phyloP scores from a whole-genome alignment of 2,113 vertebrate species.

The Leucoraja erinaceus region DNA sequence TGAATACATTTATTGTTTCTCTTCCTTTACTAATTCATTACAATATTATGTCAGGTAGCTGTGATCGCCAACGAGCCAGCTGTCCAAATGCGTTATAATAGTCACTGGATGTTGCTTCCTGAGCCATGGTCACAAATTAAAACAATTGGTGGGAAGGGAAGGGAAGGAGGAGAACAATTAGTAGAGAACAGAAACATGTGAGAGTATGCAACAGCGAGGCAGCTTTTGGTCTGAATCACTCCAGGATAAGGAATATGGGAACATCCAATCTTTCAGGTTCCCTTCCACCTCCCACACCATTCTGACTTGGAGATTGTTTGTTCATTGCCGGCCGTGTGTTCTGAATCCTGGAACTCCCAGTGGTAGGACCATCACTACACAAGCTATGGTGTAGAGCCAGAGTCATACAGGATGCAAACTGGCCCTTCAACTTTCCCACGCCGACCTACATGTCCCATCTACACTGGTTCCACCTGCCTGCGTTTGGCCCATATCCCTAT shows the following conservation, averaged over 20 bases:
- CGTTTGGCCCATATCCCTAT: no score
- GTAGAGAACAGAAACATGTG: background rate
- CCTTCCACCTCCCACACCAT: background rate
- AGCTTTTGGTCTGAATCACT: background rate
- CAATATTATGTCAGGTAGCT: background rate
- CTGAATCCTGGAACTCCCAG: no score
- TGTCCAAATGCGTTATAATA: background rate
- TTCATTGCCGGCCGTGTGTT: no score
- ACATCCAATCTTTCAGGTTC: background rate
- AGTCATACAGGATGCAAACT: no score
- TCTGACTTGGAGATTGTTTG: background rate
- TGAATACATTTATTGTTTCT: background rate
- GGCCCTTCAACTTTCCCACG: no score
- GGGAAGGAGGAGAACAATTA: background rate
- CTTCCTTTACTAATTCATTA: background rate
- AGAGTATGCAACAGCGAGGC: background rate
- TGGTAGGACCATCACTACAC: no score
- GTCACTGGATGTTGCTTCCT: background rate
- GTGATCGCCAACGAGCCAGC: background rate
- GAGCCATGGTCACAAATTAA: background rate
- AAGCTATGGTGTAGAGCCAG: background rate
- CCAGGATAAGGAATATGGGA: background rate
- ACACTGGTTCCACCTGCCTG: no score
- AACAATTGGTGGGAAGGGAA: background rate
- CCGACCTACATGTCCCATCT: no score